Percentiles rank a stretch among this genome's conserved stretches.
Conservation (phyloP, 2,888 invertebrate species). For the Lutraria lutraria region DNA sequence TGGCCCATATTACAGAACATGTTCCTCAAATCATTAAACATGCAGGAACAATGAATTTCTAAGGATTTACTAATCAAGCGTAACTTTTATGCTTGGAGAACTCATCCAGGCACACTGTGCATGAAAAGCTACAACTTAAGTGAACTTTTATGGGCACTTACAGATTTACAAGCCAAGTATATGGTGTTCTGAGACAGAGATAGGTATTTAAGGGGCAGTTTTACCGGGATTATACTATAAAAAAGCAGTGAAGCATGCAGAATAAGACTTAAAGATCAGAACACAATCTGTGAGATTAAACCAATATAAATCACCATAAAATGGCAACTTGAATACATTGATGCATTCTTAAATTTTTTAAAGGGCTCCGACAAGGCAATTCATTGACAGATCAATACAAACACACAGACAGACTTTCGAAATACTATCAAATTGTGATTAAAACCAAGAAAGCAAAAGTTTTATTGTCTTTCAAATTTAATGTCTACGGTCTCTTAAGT, state of each 20-base stretch:
- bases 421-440: background rate
- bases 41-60: background rate
- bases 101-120: conserved; percentile 22
- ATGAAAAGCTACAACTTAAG: conserved; percentile 17
- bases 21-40: conserved; percentile 20
- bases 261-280: conserved; percentile 15
- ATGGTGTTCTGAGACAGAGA: background rate
- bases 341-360: conserved; percentile 18
- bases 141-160: conserved; percentile 5
- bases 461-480: conserved; percentile 4
- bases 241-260: background rate
- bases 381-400: conserved; percentile 21
- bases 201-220: conserved; percentile 15
- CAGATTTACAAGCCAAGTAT: background rate
- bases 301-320: conserved; percentile 23
- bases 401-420: background rate
- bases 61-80: conserved; percentile 11
- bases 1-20: conserved; percentile 7
- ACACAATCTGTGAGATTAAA: background rate
- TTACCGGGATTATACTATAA: background rate
- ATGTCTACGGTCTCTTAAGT: background rate
- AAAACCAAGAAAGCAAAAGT: conserved; percentile 4
- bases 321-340: conserved; percentile 6
- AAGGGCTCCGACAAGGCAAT: background rate
- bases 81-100: background rate